phyloP scores from a whole-genome alignment of 2,797 vertebrate species.

The Sebastiscus albofasciatus region DNA sequence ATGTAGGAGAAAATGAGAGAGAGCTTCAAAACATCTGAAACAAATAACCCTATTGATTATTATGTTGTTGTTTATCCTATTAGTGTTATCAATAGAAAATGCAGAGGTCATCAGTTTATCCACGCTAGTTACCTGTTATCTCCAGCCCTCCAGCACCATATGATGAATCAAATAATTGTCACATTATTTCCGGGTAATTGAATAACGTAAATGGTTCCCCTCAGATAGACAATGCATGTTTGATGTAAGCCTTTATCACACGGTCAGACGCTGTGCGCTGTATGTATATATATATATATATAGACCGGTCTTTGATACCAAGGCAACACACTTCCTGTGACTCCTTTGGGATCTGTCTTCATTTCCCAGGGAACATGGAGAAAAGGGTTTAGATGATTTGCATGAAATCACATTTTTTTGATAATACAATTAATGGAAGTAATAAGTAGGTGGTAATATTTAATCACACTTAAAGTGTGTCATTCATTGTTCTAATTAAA shows the following conservation, averaged over 20 bases:
- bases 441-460: not conserved
- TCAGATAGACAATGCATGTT: constrained; percentile 34
- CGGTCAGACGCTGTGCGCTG: constrained; percentile 27
- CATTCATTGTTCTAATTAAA: constrained; percentile 1
- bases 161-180: constrained; percentile 42
- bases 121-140: constrained; percentile 54
- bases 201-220: constrained; percentile 16
- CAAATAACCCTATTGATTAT: constrained; percentile 33
- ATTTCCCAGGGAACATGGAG: constrained; percentile 25
- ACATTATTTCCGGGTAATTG: constrained; percentile 47
- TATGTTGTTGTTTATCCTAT: constrained; percentile 70
- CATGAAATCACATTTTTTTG: constrained; percentile 43
- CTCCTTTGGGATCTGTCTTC: constrained; percentile 38
- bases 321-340: constrained; percentile 31
- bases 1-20: not conserved
- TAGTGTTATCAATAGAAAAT: constrained; percentile 58
- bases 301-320: constrained; percentile 46
- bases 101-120: constrained; percentile 59
- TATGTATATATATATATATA: constrained; percentile 10
- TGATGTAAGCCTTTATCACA: constrained; percentile 4
- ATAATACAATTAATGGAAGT: constrained; percentile 32
- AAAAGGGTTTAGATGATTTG: constrained; percentile 22
- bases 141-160: constrained; percentile 43
- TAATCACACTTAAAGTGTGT: not conserved
- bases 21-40: constrained; percentile 21